Evolutionary conservation across 2,888 invertebrate genomes (phyloP).

Genomic region (Harpalus rubripes): DNA sequence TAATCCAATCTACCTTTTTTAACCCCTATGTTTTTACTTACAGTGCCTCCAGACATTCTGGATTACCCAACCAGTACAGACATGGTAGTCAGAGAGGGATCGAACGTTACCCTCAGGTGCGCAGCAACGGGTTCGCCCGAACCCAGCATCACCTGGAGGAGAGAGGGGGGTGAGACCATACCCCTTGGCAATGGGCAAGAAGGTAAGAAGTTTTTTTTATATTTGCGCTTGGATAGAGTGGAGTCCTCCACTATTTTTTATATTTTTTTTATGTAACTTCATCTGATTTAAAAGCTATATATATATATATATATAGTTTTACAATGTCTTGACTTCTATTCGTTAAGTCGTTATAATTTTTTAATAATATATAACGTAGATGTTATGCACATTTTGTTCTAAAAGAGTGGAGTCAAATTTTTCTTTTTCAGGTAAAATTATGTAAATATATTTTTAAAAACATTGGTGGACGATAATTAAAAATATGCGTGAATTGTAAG

Average conservation of each 20-base stretch:
- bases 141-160: conserved; percentile 92
- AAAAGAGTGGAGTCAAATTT: no score
- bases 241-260: background rate
- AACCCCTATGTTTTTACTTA: conserved; percentile 10
- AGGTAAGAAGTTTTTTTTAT: conserved; percentile 78
- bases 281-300: no score
- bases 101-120: conserved; percentile 90
- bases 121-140: conserved; percentile 93
- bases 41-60: conserved; percentile 92
- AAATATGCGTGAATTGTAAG: no score
- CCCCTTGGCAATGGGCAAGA: conserved; percentile 84
- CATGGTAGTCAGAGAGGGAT: conserved; percentile 92
- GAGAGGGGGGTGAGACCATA: conserved; percentile 89
- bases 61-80: conserved; percentile 91
- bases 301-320: no score
- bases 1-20: background rate
- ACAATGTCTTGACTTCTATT: no score
- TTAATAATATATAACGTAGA: no score
- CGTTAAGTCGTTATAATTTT: no score
- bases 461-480: no score
- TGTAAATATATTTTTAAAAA: no score
- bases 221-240: background rate
- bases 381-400: no score
- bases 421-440: no score
- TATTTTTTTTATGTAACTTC: no score